These are phyloP conservation scores for Acleris sparsana DNA, from an alignment of 2,888 invertebrate species.

Conservation along the genomic window DNA sequence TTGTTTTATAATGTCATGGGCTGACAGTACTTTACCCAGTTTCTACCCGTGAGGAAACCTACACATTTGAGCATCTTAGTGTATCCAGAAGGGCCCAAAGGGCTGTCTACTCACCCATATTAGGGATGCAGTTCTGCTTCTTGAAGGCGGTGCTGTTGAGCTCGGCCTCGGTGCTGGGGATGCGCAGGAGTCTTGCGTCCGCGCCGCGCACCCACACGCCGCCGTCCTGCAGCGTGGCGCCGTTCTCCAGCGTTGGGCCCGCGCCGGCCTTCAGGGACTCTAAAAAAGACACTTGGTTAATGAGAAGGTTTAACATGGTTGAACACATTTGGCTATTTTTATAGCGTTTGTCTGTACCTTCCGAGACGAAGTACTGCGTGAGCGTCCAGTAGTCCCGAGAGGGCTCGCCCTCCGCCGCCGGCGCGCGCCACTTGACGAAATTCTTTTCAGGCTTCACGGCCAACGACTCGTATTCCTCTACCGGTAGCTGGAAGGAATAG, in stretches of 20 bases:
- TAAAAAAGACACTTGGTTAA: conserved; percentile 37
- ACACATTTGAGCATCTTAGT: too few species aligned
- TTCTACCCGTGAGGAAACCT: too few species aligned
- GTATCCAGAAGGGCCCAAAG: too few species aligned
- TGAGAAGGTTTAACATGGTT: too few species aligned
- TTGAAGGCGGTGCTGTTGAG: conserved; percentile 61
- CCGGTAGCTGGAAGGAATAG: conserved; percentile 51
- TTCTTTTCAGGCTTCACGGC: conserved; percentile 63
- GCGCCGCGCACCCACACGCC: conserved; percentile 73
- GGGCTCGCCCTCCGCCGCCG: conserved; percentile 60
- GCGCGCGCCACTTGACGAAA: conserved; percentile 67
- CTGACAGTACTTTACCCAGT: too few species aligned
- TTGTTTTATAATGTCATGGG: too few species aligned
- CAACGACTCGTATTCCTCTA: conserved; percentile 57
- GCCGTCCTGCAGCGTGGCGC: conserved; percentile 73
- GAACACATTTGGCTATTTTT: too few species aligned
- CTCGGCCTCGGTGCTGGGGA: conserved; percentile 63
- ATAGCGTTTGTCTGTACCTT: conserved; percentile 55
- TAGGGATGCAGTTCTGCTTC: conserved; percentile 67
- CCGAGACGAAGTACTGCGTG: conserved; percentile 73
- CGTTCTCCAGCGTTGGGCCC: conserved; percentile 69
- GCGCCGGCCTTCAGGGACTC: conserved; percentile 70
- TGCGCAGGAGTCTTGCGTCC: conserved; percentile 62
- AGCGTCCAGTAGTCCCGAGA: conserved; percentile 69
- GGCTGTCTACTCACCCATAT: conserved; percentile 57